Evolutionary conservation across 2,113 vertebrate species (phyloP), one percentile per base, ranked within the genome.

Genomic region (Nicator chloris): DNA sequence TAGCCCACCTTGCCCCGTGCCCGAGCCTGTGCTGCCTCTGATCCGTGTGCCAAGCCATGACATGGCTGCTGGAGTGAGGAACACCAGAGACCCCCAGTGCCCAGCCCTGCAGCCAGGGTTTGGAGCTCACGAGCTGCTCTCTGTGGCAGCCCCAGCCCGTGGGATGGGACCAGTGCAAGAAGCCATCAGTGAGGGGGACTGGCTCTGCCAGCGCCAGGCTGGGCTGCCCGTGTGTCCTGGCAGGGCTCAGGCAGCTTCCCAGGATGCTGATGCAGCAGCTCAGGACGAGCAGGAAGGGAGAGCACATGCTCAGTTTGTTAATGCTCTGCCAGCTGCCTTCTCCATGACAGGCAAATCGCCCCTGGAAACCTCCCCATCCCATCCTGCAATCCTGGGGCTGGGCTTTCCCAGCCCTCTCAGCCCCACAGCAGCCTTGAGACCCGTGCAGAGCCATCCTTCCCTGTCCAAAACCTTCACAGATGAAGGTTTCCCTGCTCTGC

Each of bases 1-100:
- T 2, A 21, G 57, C 56, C 54, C 21, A 0, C n/a, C 53, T 10
- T 42, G 19, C 31, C 50, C 1, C 0, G 1, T 15, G 12, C 28
- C 66, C 0, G 0, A 86, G 66, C 47, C 37, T 27, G 6, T 3
- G 12, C 37, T 69, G 69, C 66, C 33, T 30, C 66, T 5, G 2
- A 30, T 11, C 70, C 6, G 0, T 2, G 37, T 45, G 59, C 72
- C 71, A 11, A 47, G 49, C 66, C 33, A 1, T 1, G 23, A 33
- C 16, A 2, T 0, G 2, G 51, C 78, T 54, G n/a, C 51, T 64
- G 53, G 35, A 49, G n/a, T 0, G 22, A 66, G 61, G 70, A 56
- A 11, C 31, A 23, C 5, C 37, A 3, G 57, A 47, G 35, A 44
- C 3, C 68, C 33, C 10, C 60, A 5, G 3, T 5, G 65, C 56